phyloP scores from a whole-genome alignment of 2,797 vertebrate species.

The Lateolabrax maculatus region DNA sequence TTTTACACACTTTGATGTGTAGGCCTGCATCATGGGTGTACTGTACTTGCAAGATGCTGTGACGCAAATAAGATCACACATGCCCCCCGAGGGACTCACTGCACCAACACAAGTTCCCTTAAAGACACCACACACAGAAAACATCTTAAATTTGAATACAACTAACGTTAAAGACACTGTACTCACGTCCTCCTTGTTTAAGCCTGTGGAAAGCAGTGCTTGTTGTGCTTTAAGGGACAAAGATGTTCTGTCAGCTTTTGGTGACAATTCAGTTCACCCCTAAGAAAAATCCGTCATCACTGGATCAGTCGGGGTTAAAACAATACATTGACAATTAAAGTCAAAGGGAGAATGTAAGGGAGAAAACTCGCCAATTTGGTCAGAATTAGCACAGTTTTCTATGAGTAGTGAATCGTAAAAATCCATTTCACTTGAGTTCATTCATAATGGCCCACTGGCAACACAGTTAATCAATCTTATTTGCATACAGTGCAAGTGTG shows the following conservation, averaged over 20 bases:
- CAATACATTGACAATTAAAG: constrained; percentile 32
- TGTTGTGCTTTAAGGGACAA: constrained; percentile 24
- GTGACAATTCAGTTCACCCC: constrained; percentile 34
- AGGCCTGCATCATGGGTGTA: constrained; percentile 27
- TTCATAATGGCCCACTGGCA: constrained; percentile 28
- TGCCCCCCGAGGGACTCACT: constrained; percentile 47
- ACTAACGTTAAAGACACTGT: not conserved
- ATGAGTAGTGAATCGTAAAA: constrained; percentile 11
- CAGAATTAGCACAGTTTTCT: constrained; percentile 34
- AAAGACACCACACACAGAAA: constrained; percentile 39
- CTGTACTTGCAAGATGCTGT: constrained; percentile 50
- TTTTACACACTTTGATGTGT: constrained; percentile 51
- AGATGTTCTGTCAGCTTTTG: constrained; percentile 48
- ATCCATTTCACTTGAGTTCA: constrained; percentile 46
- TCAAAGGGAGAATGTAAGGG: constrained; percentile 29
- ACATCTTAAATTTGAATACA: constrained; percentile 6
- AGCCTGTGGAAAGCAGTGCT: not conserved
- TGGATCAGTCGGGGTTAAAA: constrained; percentile 47
- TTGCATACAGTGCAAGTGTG: constrained; percentile 47
- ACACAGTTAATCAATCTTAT: constrained; percentile 42
- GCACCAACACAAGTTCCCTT: constrained; percentile 45
- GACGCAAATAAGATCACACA: constrained; percentile 64
- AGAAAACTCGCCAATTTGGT: constrained; percentile 7
- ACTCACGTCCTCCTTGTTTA: not conserved
- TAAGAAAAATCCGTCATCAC: constrained; percentile 30